Conservation (phyloP, 1,140 invertebrate species). For the Leptinotarsa texana region DNA sequence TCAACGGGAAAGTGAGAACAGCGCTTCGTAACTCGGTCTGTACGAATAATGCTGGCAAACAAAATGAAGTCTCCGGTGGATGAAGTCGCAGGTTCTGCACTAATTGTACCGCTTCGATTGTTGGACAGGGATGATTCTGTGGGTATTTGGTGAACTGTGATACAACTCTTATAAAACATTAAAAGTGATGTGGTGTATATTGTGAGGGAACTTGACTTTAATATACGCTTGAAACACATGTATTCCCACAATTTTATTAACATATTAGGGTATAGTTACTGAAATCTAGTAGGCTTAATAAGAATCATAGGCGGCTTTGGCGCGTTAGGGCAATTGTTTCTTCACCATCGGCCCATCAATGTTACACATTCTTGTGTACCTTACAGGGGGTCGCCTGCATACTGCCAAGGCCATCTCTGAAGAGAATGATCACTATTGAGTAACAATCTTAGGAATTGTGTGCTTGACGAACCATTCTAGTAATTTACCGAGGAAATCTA, state of each 20-base stretch:
- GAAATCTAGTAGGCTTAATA: constrained; percentile 36
- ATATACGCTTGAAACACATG: constrained; percentile 43
- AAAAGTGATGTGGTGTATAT: constrained; percentile 27
- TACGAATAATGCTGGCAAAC: background rate
- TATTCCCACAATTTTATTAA: constrained; percentile 35
- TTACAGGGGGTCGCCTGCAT: background rate
- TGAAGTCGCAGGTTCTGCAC: background rate
- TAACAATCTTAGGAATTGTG: constrained; percentile 22
- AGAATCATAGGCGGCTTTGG: constrained; percentile 1
- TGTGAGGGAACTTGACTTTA: constrained; percentile 30
- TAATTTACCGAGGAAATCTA: background rate
- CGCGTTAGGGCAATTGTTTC: too few species aligned
- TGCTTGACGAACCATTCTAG: background rate
- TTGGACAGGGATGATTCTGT: constrained; percentile 18
- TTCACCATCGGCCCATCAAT: too few species aligned
- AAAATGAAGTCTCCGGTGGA: background rate
- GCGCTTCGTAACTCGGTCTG: background rate
- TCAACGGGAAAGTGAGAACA: constrained; percentile 45
- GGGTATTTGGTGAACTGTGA: constrained; percentile 51
- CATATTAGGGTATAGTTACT: constrained; percentile 37
- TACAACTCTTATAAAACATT: constrained; percentile 39
- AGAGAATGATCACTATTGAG: constrained; percentile 38
- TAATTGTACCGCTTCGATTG: background rate
- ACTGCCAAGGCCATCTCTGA: background rate
- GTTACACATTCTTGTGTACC: too few species aligned